phyloP scores from a whole-genome alignment of 1,140 invertebrate species.

The Cataglyphis hispanica region DNA sequence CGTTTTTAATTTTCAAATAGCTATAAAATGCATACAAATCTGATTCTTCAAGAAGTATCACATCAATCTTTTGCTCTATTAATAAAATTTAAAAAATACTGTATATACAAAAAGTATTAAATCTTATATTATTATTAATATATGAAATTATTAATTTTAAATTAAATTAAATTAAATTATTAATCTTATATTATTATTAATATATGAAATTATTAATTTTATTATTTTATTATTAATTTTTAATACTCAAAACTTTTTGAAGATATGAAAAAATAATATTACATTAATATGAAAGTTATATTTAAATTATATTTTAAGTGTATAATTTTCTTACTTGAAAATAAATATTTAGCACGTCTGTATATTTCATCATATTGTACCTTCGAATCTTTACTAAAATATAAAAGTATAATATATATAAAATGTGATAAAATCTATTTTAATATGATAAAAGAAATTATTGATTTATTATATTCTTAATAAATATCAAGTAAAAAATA shows the following conservation, averaged over 20 bases:
- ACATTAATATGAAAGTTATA: too few species aligned
- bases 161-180: too few species aligned
- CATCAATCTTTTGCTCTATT: neutral
- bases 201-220: too few species aligned
- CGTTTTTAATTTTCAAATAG: neutral
- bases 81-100: neutral
- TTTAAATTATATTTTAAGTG: neutral
- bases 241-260: too few species aligned
- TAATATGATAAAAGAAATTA: neutral
- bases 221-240: too few species aligned
- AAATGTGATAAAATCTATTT: slow-evolving; percentile 1
- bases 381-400: slow-evolving; percentile 19
- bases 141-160: too few species aligned
- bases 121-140: too few species aligned
- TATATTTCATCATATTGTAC: neutral
- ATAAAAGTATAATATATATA: neutral
- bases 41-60: slow-evolving; percentile 15
- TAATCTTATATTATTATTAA: too few species aligned
- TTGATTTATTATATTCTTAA: neutral
- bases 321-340: slow-evolving; percentile 10
- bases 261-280: neutral
- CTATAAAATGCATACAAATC: slow-evolving; percentile 7
- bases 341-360: neutral
- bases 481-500: neutral
- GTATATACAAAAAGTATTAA: too few species aligned